phyloP scores from a whole-genome alignment of 2,113 vertebrate species.

The Ahaetulla prasina region DNA sequence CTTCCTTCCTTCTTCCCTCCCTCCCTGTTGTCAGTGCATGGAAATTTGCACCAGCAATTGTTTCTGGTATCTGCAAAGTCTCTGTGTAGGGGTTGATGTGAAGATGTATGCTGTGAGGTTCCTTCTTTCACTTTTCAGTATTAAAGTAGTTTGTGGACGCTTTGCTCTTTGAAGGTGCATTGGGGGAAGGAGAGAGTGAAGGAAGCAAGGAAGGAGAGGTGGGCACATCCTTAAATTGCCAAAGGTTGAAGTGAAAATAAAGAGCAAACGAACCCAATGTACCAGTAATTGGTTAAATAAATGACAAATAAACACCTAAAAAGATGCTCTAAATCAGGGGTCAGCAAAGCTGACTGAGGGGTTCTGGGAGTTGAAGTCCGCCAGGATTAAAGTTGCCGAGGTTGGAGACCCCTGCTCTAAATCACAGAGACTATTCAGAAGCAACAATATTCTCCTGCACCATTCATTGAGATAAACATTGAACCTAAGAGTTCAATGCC shows the following conservation, averaged over 20 bases:
- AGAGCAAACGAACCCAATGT: not conserved
- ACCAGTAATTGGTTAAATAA: not conserved
- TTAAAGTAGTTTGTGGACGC: not conserved
- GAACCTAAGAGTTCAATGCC: not conserved
- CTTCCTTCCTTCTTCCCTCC: too few species aligned
- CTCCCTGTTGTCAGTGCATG: not conserved
- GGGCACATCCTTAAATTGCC: not conserved
- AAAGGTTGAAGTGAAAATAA: not conserved
- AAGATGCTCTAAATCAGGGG: not conserved
- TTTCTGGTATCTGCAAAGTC: not conserved
- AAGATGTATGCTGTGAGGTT: not conserved
- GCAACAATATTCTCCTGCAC: not conserved
- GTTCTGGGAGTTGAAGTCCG: too few species aligned
- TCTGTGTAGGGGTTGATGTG: not conserved
- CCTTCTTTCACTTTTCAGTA: conserved; percentile 34
- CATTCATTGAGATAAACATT: not conserved
- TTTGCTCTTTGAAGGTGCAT: not conserved
- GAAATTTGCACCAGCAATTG: not conserved
- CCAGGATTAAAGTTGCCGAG: too few species aligned
- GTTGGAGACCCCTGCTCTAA: too few species aligned
- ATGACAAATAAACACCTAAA: not conserved
- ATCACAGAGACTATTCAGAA: not conserved
- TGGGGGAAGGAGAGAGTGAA: not conserved
- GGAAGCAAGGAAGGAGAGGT: not conserved
- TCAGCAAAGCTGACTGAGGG: too few species aligned